Conservation (phyloP, 2,113 vertebrate species). For the Bostrychus sinensis region DNA sequence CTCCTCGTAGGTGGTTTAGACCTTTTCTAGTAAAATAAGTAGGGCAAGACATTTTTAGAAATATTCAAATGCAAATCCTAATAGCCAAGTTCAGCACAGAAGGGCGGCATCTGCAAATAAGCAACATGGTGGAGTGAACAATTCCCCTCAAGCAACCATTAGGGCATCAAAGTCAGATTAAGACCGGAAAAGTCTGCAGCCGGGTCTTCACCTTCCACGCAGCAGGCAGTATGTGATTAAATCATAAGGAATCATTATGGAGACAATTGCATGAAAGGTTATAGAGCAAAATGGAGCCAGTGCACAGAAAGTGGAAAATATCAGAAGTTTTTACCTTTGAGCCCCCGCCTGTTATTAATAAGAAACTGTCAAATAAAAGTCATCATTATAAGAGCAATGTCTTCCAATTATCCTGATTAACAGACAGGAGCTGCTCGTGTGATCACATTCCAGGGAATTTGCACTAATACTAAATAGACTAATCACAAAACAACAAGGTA, state of each 20-base stretch:
- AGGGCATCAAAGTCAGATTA: conserved; percentile 21
- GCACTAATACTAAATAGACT: too few species aligned
- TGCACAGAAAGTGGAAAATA: conserved; percentile 23
- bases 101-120: conserved; percentile 38
- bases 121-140: conserved; percentile 30
- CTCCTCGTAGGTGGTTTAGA: conserved; percentile 29
- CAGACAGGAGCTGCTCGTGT: conserved; percentile 29
- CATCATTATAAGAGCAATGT: conserved; percentile 21
- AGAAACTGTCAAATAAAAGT: conserved; percentile 20
- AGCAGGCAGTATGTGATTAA: conserved; percentile 31
- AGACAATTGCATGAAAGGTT: conserved; percentile 30
- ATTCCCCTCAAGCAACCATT: conserved; percentile 45
- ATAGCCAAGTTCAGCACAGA: conserved; percentile 33
- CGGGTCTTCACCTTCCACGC: conserved; percentile 21
- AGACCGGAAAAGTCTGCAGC: conserved; percentile 17
- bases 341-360: conserved; percentile 22
- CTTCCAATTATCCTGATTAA: conserved; percentile 23
- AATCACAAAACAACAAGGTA: too few species aligned
- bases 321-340: conserved; percentile 10
- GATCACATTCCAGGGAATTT: too few species aligned
- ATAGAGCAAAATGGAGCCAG: conserved; percentile 11
- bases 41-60: conserved; percentile 26
- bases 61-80: conserved; percentile 43
- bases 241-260: conserved; percentile 15
- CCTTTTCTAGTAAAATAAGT: conserved; percentile 25